A percentile compares a stretch with the other conserved stretches of the same genome.
phyloP scores from a whole-genome alignment of 2,797 vertebrate genomes.

The Lepus townsendii region DNA sequence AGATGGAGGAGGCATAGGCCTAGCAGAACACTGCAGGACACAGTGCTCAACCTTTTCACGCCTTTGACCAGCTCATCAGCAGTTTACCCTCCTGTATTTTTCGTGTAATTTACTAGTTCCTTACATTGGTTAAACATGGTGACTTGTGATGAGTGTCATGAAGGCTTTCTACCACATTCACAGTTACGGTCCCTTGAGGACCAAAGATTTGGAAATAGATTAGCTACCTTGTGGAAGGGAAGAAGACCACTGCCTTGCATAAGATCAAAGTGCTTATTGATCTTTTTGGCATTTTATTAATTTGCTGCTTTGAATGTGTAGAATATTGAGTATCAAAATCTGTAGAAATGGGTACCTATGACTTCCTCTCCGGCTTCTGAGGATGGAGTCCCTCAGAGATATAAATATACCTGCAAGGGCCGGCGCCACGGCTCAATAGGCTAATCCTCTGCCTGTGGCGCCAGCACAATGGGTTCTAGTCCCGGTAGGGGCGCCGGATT shows the following conservation, averaged over 20 bases:
- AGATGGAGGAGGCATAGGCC: not conserved
- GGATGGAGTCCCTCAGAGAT: no score
- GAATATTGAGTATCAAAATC: not conserved
- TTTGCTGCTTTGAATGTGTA: not conserved
- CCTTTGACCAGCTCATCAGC: not conserved
- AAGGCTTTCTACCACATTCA: not conserved
- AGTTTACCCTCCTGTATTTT: not conserved
- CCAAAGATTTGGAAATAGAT: not conserved
- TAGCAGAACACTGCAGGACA: no score
- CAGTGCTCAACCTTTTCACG: not conserved
- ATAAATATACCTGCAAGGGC: no score
- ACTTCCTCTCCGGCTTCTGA: not conserved
- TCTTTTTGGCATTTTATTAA: not conserved
- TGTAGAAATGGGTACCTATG: fast-evolving
- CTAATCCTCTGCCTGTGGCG: no score
- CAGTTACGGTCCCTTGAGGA: not conserved
- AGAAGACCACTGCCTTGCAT: not conserved
- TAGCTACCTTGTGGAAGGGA: not conserved
- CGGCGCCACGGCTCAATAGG: no score
- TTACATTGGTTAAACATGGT: not conserved
- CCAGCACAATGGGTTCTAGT: no score
- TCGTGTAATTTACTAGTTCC: not conserved
- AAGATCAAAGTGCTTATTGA: not conserved
- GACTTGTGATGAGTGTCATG: not conserved
- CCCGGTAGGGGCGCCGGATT: fast-evolving